Conservation (phyloP, 2,113 vertebrate species). For the Chionodraco myersi region DNA sequence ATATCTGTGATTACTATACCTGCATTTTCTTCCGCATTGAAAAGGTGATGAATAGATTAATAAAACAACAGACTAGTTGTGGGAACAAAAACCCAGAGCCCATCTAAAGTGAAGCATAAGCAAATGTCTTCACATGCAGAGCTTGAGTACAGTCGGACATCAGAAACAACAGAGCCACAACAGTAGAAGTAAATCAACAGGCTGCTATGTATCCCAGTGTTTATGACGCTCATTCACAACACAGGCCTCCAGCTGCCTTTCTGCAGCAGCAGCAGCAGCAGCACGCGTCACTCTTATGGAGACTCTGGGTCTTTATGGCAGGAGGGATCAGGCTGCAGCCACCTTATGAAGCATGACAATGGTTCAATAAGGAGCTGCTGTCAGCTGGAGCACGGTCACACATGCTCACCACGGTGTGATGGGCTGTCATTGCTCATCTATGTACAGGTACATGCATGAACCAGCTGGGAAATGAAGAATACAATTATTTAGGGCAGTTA, state of each 20-base stretch:
- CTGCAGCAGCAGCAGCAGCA: background rate
- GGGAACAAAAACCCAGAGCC: background rate
- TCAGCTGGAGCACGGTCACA: background rate
- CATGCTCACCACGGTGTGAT: too few species aligned
- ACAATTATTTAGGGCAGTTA: background rate
- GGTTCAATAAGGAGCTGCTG: background rate
- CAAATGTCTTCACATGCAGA: background rate
- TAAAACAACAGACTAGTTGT: background rate
- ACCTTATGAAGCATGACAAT: conserved; percentile 31
- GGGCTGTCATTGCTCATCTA: background rate
- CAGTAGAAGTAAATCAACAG: conserved; percentile 2
- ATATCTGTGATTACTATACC: background rate
- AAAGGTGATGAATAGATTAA: background rate
- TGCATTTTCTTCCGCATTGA: background rate
- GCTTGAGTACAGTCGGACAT: background rate
- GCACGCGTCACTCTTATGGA: conserved; percentile 15
- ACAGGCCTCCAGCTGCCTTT: conserved; percentile 2
- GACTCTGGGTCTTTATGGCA: conserved; percentile 4
- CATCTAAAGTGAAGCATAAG: background rate
- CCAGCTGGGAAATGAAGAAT: background rate
- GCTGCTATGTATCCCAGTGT: background rate
- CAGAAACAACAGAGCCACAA: conserved; percentile 4
- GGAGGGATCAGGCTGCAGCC: background rate
- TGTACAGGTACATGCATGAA: background rate
- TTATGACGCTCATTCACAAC: background rate